A percentile compares a stretch with the other conserved stretches of the same genome.
phyloP scores from a whole-genome alignment of 2,797 vertebrate species.

The Chaetophractus vellerosus region DNA sequence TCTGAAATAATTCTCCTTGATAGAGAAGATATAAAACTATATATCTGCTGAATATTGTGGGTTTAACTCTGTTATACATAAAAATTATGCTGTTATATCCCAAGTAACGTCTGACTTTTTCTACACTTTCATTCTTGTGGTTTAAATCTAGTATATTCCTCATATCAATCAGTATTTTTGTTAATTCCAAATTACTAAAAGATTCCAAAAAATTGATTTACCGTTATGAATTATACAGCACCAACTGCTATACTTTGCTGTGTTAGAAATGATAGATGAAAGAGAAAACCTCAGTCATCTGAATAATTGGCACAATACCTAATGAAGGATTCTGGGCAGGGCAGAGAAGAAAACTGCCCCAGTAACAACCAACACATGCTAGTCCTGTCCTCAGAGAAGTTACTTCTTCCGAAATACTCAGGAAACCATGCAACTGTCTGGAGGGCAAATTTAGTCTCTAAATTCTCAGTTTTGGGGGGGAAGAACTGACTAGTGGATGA shows the following conservation, averaged over 20 bases:
- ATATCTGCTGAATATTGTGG: not conserved
- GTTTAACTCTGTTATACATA: not conserved
- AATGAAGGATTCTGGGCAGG: not conserved
- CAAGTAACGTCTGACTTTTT: not conserved
- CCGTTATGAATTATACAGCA: not conserved
- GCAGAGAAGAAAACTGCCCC: not conserved
- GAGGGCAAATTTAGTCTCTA: slow-evolving; percentile 11
- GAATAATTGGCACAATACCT: not conserved
- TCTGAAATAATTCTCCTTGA: not conserved
- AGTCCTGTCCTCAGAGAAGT: not conserved
- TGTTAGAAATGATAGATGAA: not conserved
- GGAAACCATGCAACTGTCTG: not conserved
- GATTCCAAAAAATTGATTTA: not conserved
- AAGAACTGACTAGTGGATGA: not conserved
- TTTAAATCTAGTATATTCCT: not conserved
- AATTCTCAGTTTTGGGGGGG: not conserved
- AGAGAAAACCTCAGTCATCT: not conserved
- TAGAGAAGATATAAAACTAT: not conserved
- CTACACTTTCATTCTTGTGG: not conserved
- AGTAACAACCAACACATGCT: not conserved
- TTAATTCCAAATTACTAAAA: not conserved
- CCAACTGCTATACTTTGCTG: not conserved
- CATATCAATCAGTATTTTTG: not conserved
- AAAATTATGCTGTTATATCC: not conserved
- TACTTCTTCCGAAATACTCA: not conserved